Base-by-base conservation (phyloP, 2,797 vertebrate species). In the Darevskia nairensis region DNA sequence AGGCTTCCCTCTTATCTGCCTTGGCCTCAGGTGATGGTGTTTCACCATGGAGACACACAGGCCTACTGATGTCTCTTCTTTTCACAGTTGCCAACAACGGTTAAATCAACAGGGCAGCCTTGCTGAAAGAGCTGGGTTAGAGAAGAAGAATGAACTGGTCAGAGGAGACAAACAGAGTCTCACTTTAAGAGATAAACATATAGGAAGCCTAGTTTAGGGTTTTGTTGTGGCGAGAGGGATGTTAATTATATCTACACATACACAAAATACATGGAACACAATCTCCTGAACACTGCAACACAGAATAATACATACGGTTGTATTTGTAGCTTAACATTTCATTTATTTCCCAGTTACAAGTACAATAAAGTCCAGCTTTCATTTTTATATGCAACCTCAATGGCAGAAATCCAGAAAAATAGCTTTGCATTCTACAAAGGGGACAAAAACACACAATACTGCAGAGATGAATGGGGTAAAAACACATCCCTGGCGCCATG, bases 91-190 rank as follows among this genome's bases (percentile, higher is more conserved):
- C 61, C 82, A 86, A 86, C 90, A 78, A 90, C 87, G 80, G 64
- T 86, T 29, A 79, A 44, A 81, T 81, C 80, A 87, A 86, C 61
- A 44, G 13, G 82, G 55, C 88, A 86, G 50, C 41, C 81, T 79
- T 71, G 29, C n/a, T 11, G 68, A 90, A 55, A 89, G 32, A 15
- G 29, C 84, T 90, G 91, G 66, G 50, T 72, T 87, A 85, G 3
- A 50, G 61, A 8, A 29, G 85, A 74, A 29, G 79, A 81, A 35
- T 29, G 0, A 3, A 66, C 69, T 1, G 59, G 88, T 64, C 39
- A 74, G 46, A 83, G 80, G 86, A n/a, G 0, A 35, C 83, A 72
- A 72, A 64, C 19, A 55, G n/a, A 85, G 82, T 86, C 74, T 7
- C 80, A 90, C 72, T 13, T 41, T 59, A 61, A 44, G 80, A 82